These are phyloP conservation scores for Spinus pinus DNA, from an alignment of 2,797 vertebrate species.

Conservation along the genomic window DNA sequence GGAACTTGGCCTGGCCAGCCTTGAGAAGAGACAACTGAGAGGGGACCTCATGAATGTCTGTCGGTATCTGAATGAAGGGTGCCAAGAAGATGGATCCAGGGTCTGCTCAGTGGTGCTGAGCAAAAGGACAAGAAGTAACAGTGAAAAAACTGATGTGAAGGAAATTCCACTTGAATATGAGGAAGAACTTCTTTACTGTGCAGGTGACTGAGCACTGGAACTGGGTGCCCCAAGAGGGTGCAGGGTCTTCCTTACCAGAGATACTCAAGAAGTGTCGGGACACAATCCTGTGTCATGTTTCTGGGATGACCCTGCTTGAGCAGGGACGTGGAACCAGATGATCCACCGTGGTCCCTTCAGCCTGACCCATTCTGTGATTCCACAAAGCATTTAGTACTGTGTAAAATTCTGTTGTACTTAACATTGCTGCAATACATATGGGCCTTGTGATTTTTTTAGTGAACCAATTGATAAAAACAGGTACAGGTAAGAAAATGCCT, in stretches of 20 bases:
- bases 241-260: background rate
- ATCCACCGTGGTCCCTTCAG: background rate
- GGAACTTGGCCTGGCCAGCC: background rate
- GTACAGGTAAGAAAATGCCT: background rate
- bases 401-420: background rate
- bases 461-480: background rate
- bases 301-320: background rate
- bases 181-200: background rate
- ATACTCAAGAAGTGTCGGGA: background rate
- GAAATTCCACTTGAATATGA: background rate
- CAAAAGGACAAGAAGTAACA: background rate
- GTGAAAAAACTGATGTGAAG: background rate
- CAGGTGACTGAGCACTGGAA: fast-evolving
- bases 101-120: background rate
- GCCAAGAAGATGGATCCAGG: background rate
- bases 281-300: background rate
- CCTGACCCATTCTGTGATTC: background rate
- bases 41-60: background rate
- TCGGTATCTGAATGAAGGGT: background rate
- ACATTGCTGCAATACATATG: background rate
- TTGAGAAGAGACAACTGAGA: background rate
- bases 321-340: background rate
- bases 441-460: background rate
- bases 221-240: background rate
- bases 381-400: background rate